These are phyloP conservation scores for Synanthedon andrenaeformis DNA, from an alignment of 2,888 invertebrate species.

Conservation along the genomic window DNA sequence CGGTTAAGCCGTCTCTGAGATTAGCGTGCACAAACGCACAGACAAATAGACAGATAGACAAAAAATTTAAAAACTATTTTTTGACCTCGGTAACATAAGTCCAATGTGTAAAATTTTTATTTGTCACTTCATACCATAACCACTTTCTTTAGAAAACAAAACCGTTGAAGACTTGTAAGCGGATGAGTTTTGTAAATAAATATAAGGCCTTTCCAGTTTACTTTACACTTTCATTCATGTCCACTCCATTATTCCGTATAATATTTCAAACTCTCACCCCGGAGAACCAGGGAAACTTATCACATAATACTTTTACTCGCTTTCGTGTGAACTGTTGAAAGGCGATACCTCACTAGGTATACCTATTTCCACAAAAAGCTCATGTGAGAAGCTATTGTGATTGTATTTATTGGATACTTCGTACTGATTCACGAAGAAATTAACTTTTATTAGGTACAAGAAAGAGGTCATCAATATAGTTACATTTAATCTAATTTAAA, in stretches of 20 bases:
- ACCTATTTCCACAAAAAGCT: not conserved
- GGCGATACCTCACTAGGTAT: not conserved
- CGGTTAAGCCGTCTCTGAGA: no score
- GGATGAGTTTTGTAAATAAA: not conserved
- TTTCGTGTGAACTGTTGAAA: constrained; percentile 17
- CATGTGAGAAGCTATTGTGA: not conserved
- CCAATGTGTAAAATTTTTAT: no score
- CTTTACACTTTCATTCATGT: constrained; percentile 8
- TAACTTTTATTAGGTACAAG: no score
- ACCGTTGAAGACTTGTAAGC: not conserved
- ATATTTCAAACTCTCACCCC: constrained; percentile 32
- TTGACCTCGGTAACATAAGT: no score
- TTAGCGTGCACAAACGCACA: no score
- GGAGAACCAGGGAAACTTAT: constrained; percentile 23
- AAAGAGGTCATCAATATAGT: no score
- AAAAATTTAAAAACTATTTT: no score
- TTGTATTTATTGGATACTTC: no score
- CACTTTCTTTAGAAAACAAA: not conserved
- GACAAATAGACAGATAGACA: no score
- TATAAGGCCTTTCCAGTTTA: not conserved
- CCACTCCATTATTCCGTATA: constrained; percentile 14
- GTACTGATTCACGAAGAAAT: no score
- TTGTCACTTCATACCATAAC: no score
- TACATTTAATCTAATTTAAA: no score
- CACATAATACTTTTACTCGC: constrained; percentile 26